Conservation (phyloP, 2,888 invertebrate species). For the Tinea trinotella region DNA sequence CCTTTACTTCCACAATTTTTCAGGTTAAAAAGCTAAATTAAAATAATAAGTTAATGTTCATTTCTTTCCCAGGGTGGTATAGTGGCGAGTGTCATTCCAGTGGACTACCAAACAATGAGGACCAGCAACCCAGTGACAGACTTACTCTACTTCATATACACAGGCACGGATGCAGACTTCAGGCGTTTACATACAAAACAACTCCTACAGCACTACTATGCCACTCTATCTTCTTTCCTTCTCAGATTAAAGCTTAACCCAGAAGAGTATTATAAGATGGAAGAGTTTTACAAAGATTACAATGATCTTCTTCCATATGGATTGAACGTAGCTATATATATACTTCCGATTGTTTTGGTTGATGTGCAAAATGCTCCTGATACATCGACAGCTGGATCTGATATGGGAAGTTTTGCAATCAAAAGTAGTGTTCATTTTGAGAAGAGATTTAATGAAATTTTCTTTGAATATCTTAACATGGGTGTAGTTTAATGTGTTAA, state of each 20-base stretch:
- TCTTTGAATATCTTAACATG: neutral
- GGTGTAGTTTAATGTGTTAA: neutral
- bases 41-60: too few relatives aligned
- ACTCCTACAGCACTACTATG: constrained; percentile 7
- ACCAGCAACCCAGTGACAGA: constrained; percentile 10
- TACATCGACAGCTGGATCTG: neutral
- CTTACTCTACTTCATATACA: constrained; percentile 14
- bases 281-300: constrained; percentile 7
- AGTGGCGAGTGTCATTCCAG: constrained; percentile 4
- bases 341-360: constrained; percentile 10
- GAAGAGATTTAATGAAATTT: constrained; percentile 9
- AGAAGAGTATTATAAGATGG: neutral
- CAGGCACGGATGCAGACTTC: constrained; percentile 17
- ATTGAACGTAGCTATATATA: neutral
- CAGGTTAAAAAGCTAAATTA: too few relatives aligned
- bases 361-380: neutral
- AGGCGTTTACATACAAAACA: neutral
- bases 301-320: neutral
- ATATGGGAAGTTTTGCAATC: neutral
- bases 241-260: neutral
- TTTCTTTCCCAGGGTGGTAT: constrained; percentile 9
- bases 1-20: too few relatives aligned
- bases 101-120: constrained; percentile 15
- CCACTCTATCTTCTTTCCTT: neutral
- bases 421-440: neutral